Percentiles rank a stretch among this genome's conserved stretches.
These are phyloP conservation scores for Rhingia rostrata DNA, from an alignment of 2,888 invertebrate species.

Conservation along the genomic window DNA sequence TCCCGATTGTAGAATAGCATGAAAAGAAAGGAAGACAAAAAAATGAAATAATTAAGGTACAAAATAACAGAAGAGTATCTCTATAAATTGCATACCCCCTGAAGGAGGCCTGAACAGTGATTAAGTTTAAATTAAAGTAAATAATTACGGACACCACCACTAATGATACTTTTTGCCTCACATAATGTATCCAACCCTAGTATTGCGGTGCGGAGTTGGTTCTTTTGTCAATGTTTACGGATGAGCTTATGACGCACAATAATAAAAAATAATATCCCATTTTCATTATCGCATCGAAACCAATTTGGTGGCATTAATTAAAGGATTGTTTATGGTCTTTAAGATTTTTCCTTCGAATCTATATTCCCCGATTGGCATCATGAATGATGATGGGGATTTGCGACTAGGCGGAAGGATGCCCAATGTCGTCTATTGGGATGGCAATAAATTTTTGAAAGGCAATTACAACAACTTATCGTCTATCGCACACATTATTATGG, in stretches of 20 bases:
- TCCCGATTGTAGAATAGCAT: slow-evolving; percentile 51
- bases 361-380: slow-evolving; percentile 37
- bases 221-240: neutral
- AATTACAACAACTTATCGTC: slow-evolving; percentile 41
- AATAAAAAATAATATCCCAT: neutral
- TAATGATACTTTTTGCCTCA: slow-evolving; percentile 34
- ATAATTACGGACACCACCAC: slow-evolving; percentile 53
- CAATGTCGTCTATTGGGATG: neutral
- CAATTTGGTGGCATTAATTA: slow-evolving; percentile 41
- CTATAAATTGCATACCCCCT: slow-evolving; percentile 28
- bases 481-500: slow-evolving; percentile 22
- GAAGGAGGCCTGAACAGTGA: slow-evolving; percentile 22
- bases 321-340: slow-evolving; percentile 36
- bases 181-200: neutral
- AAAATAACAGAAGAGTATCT: neutral
- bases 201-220: neutral
- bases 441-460: slow-evolving; percentile 43
- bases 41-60: slow-evolving; percentile 24
- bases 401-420: neutral
- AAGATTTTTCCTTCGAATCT: slow-evolving; percentile 28
- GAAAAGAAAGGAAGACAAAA: slow-evolving; percentile 49
- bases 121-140: slow-evolving; percentile 42
- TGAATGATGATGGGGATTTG: slow-evolving; percentile 11
- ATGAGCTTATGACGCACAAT: too few species aligned
- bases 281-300: neutral